Percentiles rank a stretch among this genome's conserved stretches.
phyloP scores from a whole-genome alignment of 1,140 invertebrate genomes.

The Choristoneura fumiferana region DNA sequence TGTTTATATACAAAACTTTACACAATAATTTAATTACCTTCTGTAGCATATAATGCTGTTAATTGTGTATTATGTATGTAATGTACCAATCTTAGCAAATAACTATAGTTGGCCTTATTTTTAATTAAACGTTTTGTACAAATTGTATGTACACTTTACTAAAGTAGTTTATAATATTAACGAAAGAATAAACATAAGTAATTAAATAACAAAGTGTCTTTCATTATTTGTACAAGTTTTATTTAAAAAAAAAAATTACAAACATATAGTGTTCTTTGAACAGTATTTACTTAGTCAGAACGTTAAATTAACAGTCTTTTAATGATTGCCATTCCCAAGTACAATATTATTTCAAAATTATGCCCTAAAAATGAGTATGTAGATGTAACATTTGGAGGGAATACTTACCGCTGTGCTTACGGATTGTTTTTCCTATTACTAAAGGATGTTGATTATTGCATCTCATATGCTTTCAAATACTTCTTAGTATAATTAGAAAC shows the following conservation, averaged over 20 bases:
- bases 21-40: constrained; percentile 44
- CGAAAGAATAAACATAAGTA: constrained; percentile 14
- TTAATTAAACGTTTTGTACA: constrained; percentile 60
- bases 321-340: neutral
- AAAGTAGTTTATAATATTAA: constrained; percentile 27
- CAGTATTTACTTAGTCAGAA: too few species aligned
- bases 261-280: too few species aligned
- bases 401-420: too few species aligned
- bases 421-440: neutral
- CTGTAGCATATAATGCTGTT: constrained; percentile 68
- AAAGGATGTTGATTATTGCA: too few species aligned
- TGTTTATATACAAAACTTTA: constrained; percentile 15
- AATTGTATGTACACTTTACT: constrained; percentile 65
- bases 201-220: constrained; percentile 14
- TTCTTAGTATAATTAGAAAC: constrained; percentile 40
- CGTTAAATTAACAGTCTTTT: too few species aligned
- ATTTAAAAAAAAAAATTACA: too few species aligned
- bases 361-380: too few species aligned
- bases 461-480: constrained; percentile 40
- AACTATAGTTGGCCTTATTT: constrained; percentile 57
- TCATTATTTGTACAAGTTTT: neutral
- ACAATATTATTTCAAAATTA: too few species aligned
- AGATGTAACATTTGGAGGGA: too few species aligned
- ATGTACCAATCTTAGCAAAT: constrained; percentile 53
- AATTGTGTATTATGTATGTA: constrained; percentile 35